Evolutionary conservation across 2,888 invertebrate genomes (phyloP).

Genomic region (Drosophila rubida): DNA sequence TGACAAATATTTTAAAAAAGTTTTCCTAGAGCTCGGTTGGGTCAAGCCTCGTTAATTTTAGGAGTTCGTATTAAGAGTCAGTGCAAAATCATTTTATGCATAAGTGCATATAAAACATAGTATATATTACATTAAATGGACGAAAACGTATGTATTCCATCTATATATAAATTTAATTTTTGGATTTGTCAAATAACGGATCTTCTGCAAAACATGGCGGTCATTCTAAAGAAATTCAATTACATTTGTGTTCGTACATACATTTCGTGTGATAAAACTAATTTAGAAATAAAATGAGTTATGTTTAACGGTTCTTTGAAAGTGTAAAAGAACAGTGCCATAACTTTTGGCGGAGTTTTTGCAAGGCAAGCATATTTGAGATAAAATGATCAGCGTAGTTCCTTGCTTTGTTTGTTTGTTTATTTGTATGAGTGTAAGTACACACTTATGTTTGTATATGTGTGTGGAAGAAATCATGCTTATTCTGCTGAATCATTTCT

Average conservation of each 20-base stretch:
- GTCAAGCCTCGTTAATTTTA: too few species aligned
- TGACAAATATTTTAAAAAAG: too few species aligned
- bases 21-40: too few species aligned
- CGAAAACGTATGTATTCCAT: neutral
- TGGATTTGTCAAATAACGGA: neutral
- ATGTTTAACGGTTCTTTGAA: too few species aligned
- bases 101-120: neutral
- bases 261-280: neutral
- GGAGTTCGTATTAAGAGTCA: neutral
- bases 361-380: neutral
- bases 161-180: neutral
- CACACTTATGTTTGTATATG: neutral
- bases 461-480: neutral
- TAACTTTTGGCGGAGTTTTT: too few species aligned
- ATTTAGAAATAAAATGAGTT: neutral
- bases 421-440: neutral
- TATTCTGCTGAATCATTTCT: neutral
- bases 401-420: neutral
- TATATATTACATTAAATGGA: neutral
- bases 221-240: neutral
- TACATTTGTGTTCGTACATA: neutral
- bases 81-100: neutral
- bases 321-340: too few species aligned
- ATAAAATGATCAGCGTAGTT: neutral
- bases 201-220: neutral